Evolutionary conservation across 2,113 vertebrate genomes (phyloP).

Genomic region (Ctenodactylus gundi): DNA sequence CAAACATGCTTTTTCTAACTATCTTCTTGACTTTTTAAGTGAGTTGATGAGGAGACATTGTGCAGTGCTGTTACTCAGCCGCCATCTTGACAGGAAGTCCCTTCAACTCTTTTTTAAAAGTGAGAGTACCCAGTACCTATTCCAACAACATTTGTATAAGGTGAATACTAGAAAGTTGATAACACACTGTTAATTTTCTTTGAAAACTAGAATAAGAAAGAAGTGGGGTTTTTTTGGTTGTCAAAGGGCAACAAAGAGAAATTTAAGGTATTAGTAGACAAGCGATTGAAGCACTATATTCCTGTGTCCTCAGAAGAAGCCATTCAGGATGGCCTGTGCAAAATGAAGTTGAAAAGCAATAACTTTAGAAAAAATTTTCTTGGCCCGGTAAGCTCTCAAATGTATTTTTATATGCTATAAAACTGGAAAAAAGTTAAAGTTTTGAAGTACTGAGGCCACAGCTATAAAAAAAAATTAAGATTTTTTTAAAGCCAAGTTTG

Average conservation of each 20-base stretch:
- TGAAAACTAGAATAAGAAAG: neutral
- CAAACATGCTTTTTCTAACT: no score
- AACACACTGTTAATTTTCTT: neutral
- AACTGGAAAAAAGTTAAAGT: conserved; percentile 48
- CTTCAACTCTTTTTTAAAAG: neutral
- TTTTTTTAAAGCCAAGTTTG: conserved; percentile 58
- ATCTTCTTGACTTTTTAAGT: no score
- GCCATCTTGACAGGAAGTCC: no score
- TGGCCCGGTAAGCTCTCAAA: conserved; percentile 44
- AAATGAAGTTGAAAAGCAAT: conserved; percentile 32
- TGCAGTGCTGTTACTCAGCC: no score
- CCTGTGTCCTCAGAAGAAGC: neutral
- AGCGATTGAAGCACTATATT: neutral
- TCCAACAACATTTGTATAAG: neutral
- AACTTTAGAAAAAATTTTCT: conserved; percentile 57
- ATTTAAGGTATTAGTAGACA: neutral
- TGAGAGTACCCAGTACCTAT: neutral
- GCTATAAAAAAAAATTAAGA: conserved; percentile 61
- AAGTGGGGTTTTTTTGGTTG: neutral
- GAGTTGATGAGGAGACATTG: no score
- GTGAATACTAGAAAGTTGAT: neutral
- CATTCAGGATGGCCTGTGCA: neutral
- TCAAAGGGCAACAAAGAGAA: conserved; percentile 12
- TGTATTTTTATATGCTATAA: conserved; percentile 64
- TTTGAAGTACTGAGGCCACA: conserved; percentile 60